A percentile compares a stretch with the other conserved stretches of the same genome.
These are phyloP conservation scores for Meghimatium bilineatum DNA, from an alignment of 2,888 invertebrate genomes.

Conservation along the genomic window DNA sequence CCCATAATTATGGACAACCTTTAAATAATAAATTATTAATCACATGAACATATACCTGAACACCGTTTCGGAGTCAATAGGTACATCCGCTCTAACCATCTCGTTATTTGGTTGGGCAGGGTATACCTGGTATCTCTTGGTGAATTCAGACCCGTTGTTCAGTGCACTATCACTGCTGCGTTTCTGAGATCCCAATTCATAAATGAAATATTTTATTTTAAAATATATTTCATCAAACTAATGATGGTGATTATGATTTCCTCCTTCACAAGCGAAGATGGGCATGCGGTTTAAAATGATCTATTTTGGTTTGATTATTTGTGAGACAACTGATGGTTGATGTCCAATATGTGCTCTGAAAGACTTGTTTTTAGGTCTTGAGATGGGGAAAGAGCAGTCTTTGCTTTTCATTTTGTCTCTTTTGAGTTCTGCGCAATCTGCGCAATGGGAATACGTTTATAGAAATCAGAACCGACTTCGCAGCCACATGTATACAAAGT, in stretches of 20 bases:
- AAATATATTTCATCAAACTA: too few relatives aligned
- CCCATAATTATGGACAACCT: too few relatives aligned
- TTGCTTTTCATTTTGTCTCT: too few relatives aligned
- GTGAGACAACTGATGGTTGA: neutral
- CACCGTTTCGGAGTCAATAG: constrained; percentile 38
- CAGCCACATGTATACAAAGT: too few relatives aligned
- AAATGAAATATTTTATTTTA: neutral
- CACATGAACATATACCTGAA: constrained; percentile 31
- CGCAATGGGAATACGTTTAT: too few relatives aligned
- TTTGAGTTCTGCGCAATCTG: too few relatives aligned
- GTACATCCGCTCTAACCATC: neutral
- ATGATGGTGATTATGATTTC: too few relatives aligned
- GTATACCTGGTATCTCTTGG: constrained; percentile 35
- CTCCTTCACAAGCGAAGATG: too few relatives aligned
- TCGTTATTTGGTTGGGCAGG: constrained; percentile 25
- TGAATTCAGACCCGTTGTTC: constrained; percentile 38
- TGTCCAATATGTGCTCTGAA: neutral
- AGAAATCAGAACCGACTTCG: too few relatives aligned
- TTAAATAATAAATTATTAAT: too few relatives aligned
- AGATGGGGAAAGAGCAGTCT: too few relatives aligned
- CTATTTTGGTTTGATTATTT: neutral
- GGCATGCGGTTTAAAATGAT: too few relatives aligned
- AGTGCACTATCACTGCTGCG: constrained; percentile 32
- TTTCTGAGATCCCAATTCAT: constrained; percentile 5
- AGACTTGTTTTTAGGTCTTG: neutral